Evolutionary conservation across 2,888 invertebrate species (phyloP).

Genomic region (Volucella bombylans): DNA sequence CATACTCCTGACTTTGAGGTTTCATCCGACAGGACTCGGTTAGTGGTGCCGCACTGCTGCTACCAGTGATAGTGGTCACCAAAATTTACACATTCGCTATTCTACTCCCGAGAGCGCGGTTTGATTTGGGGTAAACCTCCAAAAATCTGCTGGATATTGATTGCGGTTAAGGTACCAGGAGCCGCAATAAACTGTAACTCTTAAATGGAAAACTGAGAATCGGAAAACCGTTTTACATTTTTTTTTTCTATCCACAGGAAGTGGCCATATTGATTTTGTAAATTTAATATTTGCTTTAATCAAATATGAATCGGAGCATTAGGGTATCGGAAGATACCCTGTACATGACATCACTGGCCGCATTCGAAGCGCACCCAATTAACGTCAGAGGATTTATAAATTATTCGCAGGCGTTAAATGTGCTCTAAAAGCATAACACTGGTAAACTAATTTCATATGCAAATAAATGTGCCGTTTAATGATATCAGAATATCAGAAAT

Average conservation of each 20-base stretch:
- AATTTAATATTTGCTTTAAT: conserved; percentile 68
- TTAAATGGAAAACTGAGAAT: neutral
- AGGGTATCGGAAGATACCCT: neutral
- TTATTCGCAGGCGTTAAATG: conserved; percentile 57
- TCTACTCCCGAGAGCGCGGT: neutral
- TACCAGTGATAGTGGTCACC: neutral
- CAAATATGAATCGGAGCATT: conserved; percentile 37
- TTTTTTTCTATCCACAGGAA: conserved; percentile 18
- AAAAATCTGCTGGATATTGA: conserved; percentile 56
- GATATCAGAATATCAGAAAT: conserved; percentile 40
- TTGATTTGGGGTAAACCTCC: conserved; percentile 16
- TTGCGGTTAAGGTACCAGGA: conserved; percentile 54
- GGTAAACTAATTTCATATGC: conserved; percentile 67
- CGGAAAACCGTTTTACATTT: conserved; percentile 8
- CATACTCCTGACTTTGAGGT: conserved; percentile 20
- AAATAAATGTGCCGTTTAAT: conserved; percentile 61
- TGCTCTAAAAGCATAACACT: conserved; percentile 55
- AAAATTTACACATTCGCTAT: neutral
- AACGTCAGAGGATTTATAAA: conserved; percentile 55
- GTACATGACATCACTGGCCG: conserved; percentile 9
- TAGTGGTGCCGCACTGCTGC: conserved; percentile 8
- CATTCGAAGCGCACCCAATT: conserved; percentile 37
- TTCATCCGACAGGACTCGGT: conserved; percentile 39
- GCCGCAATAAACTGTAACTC: conserved; percentile 42
- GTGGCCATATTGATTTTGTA: conserved; percentile 59